phyloP scores from a whole-genome alignment of 2,797 vertebrate species.

The Phoebastria nigripes region DNA sequence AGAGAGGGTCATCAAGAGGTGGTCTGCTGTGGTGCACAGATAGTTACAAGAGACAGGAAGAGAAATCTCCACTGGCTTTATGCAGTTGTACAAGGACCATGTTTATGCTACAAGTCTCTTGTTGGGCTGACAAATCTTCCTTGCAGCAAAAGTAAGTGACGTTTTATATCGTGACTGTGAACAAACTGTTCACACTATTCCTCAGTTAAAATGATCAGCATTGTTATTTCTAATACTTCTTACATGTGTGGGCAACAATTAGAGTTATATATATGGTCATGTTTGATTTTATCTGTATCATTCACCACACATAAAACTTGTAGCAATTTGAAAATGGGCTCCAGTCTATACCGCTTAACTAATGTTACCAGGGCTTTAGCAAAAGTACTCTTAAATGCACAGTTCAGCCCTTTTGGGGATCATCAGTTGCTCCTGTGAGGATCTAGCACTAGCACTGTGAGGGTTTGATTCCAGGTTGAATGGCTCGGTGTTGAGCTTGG shows the following conservation, averaged over 20 bases:
- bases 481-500: not conserved
- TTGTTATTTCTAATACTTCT: not conserved
- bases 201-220: not conserved
- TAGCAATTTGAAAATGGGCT: not conserved
- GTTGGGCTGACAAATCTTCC: not conserved
- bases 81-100: fast-evolving
- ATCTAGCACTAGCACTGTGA: not conserved
- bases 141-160: not conserved
- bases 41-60: not conserved
- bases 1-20: not conserved
- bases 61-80: not conserved
- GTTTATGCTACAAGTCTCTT: not conserved
- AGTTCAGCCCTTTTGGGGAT: not conserved
- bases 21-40: not conserved
- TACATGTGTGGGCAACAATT: not conserved
- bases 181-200: not conserved
- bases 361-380: not conserved
- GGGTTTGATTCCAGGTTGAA: not conserved
- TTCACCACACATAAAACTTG: not conserved
- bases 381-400: not conserved
- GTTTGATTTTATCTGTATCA: not conserved
- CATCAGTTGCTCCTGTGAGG: not conserved
- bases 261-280: not conserved
- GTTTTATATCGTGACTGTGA: not conserved
- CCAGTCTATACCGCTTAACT: not conserved